Evolutionary conservation across 2,113 vertebrate genomes (phyloP).

Genomic region (Datnioides undecimradiatus): DNA sequence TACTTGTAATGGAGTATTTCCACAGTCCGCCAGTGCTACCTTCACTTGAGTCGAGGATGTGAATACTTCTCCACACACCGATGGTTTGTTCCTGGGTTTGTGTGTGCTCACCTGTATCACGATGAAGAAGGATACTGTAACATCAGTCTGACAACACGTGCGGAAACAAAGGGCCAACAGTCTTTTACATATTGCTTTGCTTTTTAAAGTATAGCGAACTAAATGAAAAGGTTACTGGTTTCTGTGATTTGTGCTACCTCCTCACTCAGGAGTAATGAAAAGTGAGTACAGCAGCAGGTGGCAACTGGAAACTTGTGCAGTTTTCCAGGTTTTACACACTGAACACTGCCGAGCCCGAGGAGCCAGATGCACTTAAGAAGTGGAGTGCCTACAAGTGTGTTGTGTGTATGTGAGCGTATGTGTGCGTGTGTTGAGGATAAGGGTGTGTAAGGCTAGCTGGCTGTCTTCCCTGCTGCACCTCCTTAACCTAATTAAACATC

Average conservation of each 20-base stretch:
- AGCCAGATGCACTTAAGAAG: slow-evolving; percentile 51
- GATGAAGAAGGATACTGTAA: too few relatives aligned
- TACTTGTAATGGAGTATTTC: too few relatives aligned
- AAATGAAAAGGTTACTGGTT: slow-evolving; percentile 17
- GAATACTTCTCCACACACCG: too few relatives aligned
- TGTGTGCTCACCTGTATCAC: too few relatives aligned
- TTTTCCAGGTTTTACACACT: slow-evolving; percentile 29
- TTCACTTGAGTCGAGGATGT: too few relatives aligned
- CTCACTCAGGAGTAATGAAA: slow-evolving; percentile 44
- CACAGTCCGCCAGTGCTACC: too few relatives aligned
- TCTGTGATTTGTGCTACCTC: slow-evolving; percentile 20
- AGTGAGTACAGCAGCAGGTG: slow-evolving; percentile 55
- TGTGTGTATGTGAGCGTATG: slow-evolving; percentile 38
- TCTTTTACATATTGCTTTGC: slow-evolving; percentile 8
- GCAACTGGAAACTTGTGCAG: slow-evolving; percentile 52
- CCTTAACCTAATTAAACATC: slow-evolving; percentile 73
- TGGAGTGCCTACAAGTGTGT: slow-evolving; percentile 26
- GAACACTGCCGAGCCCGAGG: slow-evolving; percentile 33
- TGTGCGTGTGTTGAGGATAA: slow-evolving; percentile 19
- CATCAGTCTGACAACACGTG: too few relatives aligned
- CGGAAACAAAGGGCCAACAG: not conserved
- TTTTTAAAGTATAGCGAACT: slow-evolving; percentile 29
- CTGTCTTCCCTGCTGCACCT: slow-evolving; percentile 54
- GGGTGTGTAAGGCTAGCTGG: slow-evolving; percentile 48
- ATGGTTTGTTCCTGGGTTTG: too few relatives aligned